These are phyloP conservation scores for Hydrolagus affinis DNA, from an alignment of 2,113 vertebrate species.

Conservation along the genomic window DNA sequence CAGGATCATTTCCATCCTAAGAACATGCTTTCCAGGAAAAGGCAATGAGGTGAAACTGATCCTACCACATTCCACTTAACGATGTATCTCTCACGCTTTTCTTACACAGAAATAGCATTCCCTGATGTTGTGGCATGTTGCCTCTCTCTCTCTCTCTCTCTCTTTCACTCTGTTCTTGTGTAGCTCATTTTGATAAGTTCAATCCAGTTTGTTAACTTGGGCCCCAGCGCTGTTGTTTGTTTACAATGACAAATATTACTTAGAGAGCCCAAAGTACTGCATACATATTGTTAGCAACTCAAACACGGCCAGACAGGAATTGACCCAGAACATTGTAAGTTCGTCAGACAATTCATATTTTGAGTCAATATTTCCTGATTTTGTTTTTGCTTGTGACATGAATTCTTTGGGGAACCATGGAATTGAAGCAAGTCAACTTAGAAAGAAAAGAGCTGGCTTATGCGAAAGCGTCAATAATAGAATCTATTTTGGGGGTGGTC, in stretches of 20 bases:
- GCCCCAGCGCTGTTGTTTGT: not conserved
- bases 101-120: conserved; percentile 10
- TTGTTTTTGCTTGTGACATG: conserved; percentile 16
- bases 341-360: conserved; percentile 27
- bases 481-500: too few relatives aligned
- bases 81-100: conserved; percentile 1
- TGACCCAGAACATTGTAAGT: conserved; percentile 26
- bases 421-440: not conserved
- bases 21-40: conserved; percentile 18
- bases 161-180: too few relatives aligned
- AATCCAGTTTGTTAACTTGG: not conserved
- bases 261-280: conserved; percentile 10
- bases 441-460: too few relatives aligned
- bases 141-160: not conserved
- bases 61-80: conserved; percentile 2
- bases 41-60: not conserved
- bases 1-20: not conserved
- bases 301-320: conserved; percentile 22
- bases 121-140: not conserved
- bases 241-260: conserved; percentile 1
- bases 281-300: not conserved
- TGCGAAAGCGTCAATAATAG: too few relatives aligned
- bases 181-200: not conserved
- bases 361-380: conserved; percentile 26
- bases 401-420: conserved; percentile 6